Conservation (phyloP, 2,113 vertebrate species). For the Apodemus speciosus region DNA sequence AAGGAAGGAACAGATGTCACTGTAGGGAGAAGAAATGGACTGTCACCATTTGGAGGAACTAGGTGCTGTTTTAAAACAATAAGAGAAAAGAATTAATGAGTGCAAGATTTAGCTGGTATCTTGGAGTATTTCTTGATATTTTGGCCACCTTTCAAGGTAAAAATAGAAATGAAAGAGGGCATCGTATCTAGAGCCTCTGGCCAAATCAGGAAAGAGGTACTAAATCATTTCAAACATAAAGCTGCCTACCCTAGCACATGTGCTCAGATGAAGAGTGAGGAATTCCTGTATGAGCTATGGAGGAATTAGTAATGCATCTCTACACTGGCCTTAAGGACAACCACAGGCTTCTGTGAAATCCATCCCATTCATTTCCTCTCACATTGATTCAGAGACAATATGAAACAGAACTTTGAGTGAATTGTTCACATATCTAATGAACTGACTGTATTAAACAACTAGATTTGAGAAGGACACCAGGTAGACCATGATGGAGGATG, state of each 20-base stretch:
- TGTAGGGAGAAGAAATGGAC: no score
- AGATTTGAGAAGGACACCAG: not conserved
- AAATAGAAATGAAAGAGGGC: not conserved
- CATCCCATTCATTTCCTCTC: not conserved
- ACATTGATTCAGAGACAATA: not conserved
- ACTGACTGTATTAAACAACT: not conserved
- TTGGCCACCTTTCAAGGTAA: not conserved
- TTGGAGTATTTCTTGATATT: not conserved
- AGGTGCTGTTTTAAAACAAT: not conserved
- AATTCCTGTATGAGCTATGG: not conserved
- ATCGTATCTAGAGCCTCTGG: not conserved
- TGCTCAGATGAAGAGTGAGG: not conserved
- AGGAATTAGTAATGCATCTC: not conserved
- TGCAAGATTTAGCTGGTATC: not conserved
- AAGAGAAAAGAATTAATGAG: not conserved
- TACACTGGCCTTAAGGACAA: not conserved
- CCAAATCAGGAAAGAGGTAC: not conserved
- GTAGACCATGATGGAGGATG: not conserved
- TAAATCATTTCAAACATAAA: not conserved
- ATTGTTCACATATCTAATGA: not conserved
- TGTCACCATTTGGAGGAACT: not conserved
- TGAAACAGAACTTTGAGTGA: not conserved
- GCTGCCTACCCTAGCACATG: not conserved
- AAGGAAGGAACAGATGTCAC: not conserved
- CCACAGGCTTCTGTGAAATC: not conserved